Conservation (phyloP, 2,113 vertebrate species). For the Podarcis raffonei region DNA sequence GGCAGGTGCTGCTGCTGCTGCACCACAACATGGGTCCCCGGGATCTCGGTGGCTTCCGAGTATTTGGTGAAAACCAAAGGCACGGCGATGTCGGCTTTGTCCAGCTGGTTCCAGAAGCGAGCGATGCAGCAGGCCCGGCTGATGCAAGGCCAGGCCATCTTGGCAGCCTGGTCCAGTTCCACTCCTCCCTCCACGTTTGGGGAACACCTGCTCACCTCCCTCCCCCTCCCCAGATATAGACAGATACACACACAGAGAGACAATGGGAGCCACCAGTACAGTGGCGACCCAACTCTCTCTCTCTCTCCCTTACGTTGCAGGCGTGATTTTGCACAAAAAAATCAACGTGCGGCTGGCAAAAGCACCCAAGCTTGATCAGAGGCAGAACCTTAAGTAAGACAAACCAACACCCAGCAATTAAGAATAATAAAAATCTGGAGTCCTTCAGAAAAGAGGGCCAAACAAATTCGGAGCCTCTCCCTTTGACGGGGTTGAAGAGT, state of each 20-base stretch:
- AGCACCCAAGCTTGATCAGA: neutral
- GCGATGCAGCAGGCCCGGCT: slow-evolving; percentile 97
- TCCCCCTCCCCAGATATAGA: neutral
- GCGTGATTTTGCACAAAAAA: neutral
- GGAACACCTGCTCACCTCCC: neutral
- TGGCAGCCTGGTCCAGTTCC: slow-evolving; percentile 28
- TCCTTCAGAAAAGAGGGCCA: neutral
- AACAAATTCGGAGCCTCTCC: neutral
- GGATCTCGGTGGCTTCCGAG: slow-evolving; percentile 88
- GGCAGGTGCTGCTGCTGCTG: slow-evolving; percentile 59
- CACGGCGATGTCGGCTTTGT: slow-evolving; percentile 95
- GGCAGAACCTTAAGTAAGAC: neutral
- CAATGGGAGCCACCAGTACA: neutral
- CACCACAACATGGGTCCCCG: slow-evolving; percentile 73
- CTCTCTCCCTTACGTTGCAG: neutral
- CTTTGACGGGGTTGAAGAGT: neutral
- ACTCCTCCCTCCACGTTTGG: neutral
- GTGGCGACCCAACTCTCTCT: neutral
- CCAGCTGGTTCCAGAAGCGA: slow-evolving; percentile 97
- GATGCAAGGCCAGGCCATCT: slow-evolving; percentile 98
- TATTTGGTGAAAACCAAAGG: slow-evolving; percentile 95
- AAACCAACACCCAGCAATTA: too few relatives aligned
- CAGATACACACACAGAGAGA: neutral
- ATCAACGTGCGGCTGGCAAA: too few relatives aligned
- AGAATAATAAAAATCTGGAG: neutral